phyloP scores from a whole-genome alignment of 2,888 invertebrate genomes.

The Cyclophora albipunctata region DNA sequence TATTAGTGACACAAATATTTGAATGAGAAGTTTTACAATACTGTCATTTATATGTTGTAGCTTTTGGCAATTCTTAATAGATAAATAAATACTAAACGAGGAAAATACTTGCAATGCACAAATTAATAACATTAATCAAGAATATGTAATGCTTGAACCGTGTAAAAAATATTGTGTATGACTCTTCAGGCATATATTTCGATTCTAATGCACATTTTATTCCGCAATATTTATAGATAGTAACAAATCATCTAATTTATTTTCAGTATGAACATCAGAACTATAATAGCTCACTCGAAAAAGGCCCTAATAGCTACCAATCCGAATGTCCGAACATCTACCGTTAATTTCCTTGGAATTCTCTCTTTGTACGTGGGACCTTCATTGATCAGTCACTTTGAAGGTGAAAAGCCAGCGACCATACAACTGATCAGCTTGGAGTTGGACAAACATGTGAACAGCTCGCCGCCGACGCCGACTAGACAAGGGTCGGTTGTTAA shows the following conservation, averaged over 20 bases:
- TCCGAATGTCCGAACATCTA: slow-evolving; percentile 86
- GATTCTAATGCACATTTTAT: too few relatives aligned
- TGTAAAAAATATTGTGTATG: too few relatives aligned
- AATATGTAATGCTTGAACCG: too few relatives aligned
- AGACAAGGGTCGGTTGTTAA: slow-evolving; percentile 74
- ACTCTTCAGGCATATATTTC: too few relatives aligned
- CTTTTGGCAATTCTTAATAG: too few relatives aligned
- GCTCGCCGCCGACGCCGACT: slow-evolving; percentile 84
- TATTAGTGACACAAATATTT: too few relatives aligned
- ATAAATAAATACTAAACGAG: too few relatives aligned
- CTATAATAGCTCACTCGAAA: slow-evolving; percentile 84
- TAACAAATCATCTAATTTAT: neutral
- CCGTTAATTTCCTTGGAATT: slow-evolving; percentile 83
- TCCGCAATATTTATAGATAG: too few relatives aligned
- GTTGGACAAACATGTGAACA: slow-evolving; percentile 86
- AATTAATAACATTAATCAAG: too few relatives aligned
- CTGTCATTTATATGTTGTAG: too few relatives aligned
- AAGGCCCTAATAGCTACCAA: slow-evolving; percentile 90
- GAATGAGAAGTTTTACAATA: too few relatives aligned
- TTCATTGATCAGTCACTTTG: slow-evolving; percentile 84
- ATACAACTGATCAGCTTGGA: slow-evolving; percentile 90
- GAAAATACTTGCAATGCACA: too few relatives aligned
- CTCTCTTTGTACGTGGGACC: slow-evolving; percentile 89
- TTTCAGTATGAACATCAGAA: slow-evolving; percentile 80
- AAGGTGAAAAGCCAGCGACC: slow-evolving; percentile 89